Evolutionary conservation across 2,888 invertebrate species (phyloP), one percentile per base, ranked within the genome.

Genomic region (Orchesella flavescens): DNA sequence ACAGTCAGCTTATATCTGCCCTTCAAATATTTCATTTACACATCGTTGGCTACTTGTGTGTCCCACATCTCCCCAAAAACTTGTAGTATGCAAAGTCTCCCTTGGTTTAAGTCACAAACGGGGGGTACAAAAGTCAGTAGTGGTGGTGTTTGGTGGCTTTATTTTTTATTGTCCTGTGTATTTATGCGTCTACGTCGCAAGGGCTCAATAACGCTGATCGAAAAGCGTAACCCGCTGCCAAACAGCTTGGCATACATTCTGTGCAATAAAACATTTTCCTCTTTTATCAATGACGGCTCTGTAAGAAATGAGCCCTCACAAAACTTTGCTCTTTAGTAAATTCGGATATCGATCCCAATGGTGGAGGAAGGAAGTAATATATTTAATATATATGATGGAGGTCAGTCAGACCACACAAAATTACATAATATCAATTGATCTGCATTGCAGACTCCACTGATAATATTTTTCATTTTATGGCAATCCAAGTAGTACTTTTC

Each of bases 221-320:
- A 59, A 65, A 63, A 23, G 49, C 21, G 43, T 66, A 63, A 13
- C 55, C 72, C 72, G 61, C 71, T 83, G 82, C 82, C 82, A 83
- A 83, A 68, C 77, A 43, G 83, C 73, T 83, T 83, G 83, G 83
- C 83, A 83, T 78, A 66, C 77, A 19, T 68, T 73, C 59, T 49
- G 72, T 53, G 73, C 65, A 83, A 83, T 83, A 83, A 83, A 83
- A 83, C 83, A 83, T 83, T 73, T 73, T 83, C 59, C 74, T 63
- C 34, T 80, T 69, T 44, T 55, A 24, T 34, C 57, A 77, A 65
- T 82, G 83, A 83, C 83, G 19, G 59, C 75, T 75, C 13, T 24
- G 72, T 65, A 75, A 76, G 72, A 83, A 74, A 82, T 24, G 81
- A 82, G 55, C 23, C 17, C 49, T 19, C 43, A 19, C 15, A 63